Evolutionary conservation across 2,797 vertebrate species (phyloP).

Genomic region (Limnodromus scolopaceus): DNA sequence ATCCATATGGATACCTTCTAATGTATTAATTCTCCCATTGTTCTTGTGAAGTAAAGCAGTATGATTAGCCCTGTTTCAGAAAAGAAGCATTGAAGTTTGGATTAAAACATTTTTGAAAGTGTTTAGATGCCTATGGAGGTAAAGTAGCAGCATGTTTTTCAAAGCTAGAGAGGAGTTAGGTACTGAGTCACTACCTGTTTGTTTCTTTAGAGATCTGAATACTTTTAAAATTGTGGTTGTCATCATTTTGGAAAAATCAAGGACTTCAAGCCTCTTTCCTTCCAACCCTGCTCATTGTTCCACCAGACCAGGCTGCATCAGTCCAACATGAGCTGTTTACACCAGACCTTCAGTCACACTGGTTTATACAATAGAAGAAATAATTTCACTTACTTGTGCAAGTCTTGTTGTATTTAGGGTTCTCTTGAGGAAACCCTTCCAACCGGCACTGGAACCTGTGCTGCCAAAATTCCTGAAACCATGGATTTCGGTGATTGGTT

Average conservation of each 20-base stretch:
- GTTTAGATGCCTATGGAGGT: neutral
- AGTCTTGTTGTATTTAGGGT: constrained; percentile 91
- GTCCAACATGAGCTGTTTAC: neutral
- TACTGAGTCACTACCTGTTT: neutral
- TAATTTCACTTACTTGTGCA: constrained; percentile 88
- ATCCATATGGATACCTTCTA: neutral
- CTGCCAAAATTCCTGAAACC: constrained; percentile 99
- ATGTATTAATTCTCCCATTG: neutral
- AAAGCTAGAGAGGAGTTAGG: neutral
- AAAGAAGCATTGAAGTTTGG: neutral
- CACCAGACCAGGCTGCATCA: neutral
- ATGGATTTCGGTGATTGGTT: constrained; percentile 93
- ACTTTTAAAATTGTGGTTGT: neutral
- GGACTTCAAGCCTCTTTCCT: neutral
- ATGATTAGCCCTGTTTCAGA: neutral
- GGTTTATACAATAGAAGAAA: neutral
- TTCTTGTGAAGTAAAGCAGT: neutral
- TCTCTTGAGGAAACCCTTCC: constrained; percentile 92
- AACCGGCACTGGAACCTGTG: constrained; percentile 95
- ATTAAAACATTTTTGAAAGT: neutral
- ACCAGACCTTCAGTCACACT: neutral
- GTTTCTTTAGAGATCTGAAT: neutral
- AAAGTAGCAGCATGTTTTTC: neutral
- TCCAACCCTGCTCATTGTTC: neutral
- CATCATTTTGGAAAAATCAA: neutral